These are phyloP conservation scores for Menura novaehollandiae DNA, from an alignment of 2,113 vertebrate genomes.

Conservation along the genomic window DNA sequence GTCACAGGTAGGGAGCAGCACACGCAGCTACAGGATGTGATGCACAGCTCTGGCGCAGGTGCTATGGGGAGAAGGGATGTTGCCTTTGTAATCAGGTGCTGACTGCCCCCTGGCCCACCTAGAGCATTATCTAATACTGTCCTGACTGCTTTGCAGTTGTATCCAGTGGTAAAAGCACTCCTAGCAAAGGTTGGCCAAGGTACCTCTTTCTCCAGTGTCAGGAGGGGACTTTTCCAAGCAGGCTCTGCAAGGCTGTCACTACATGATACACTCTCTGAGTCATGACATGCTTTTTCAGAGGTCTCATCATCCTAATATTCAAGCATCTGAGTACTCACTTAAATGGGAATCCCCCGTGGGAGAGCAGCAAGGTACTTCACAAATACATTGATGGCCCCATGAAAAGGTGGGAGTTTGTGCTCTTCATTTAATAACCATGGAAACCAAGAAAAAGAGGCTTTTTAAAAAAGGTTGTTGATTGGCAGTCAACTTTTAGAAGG, in stretches of 20 bases:
- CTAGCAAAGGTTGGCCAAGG: not conserved
- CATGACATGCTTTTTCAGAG: not conserved
- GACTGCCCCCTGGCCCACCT: not conserved
- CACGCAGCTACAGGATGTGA: not conserved
- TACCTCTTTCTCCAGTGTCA: not conserved
- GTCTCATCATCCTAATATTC: not conserved
- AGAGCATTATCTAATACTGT: not conserved
- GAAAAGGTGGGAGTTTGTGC: not conserved
- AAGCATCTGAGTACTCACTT: not conserved
- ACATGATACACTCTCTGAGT: not conserved
- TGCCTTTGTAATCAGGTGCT: not conserved
- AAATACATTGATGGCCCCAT: not conserved
- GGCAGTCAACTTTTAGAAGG: not conserved
- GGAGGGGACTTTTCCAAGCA: not conserved
- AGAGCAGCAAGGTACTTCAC: not conserved
- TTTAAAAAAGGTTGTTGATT: not conserved
- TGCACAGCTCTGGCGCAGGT: accelerated
- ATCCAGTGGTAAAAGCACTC: not conserved
- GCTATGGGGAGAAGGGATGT: not conserved
- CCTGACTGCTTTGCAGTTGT: not conserved
- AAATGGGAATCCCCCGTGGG: not conserved
- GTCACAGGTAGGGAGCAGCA: not conserved
- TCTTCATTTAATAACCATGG: not conserved
- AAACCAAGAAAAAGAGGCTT: not conserved
- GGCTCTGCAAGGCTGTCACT: not conserved